Evolutionary conservation across 2,113 vertebrate genomes (phyloP).

Genomic region (Actenoides lindsayi): DNA sequence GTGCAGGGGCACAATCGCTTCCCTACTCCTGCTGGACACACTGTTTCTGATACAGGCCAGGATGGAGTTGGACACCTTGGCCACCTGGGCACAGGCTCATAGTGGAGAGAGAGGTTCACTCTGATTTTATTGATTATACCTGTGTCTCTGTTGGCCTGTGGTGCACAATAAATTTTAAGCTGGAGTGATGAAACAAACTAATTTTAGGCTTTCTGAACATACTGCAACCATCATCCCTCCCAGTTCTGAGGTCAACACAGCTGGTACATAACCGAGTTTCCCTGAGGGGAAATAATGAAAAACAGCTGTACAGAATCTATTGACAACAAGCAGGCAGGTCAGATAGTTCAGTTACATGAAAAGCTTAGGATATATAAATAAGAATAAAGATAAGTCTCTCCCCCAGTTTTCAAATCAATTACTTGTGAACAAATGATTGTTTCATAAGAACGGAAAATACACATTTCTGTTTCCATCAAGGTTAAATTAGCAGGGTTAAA

Average conservation of each 20-base stretch:
- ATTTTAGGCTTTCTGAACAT: neutral
- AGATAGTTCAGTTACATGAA: neutral
- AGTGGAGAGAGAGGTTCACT: neutral
- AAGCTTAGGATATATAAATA: neutral
- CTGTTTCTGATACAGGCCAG: neutral
- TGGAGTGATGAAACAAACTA: neutral
- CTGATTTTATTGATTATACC: neutral
- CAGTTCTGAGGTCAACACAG: neutral
- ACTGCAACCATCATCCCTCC: neutral
- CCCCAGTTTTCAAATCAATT: neutral
- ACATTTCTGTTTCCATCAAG: neutral
- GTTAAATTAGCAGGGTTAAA: neutral
- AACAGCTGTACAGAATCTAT: neutral
- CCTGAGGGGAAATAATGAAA: neutral
- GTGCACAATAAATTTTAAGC: neutral
- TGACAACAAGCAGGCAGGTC: neutral
- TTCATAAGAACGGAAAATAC: neutral
- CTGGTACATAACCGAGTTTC: constrained; percentile 2
- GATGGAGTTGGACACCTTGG: too few species aligned
- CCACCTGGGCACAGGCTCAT: neutral
- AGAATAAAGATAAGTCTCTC: neutral
- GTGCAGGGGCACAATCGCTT: too few species aligned
- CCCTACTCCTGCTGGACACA: neutral
- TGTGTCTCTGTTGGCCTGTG: neutral
- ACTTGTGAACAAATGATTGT: neutral